phyloP scores from a whole-genome alignment of 1,140 invertebrate genomes.

The Elysia chlorotica region DNA sequence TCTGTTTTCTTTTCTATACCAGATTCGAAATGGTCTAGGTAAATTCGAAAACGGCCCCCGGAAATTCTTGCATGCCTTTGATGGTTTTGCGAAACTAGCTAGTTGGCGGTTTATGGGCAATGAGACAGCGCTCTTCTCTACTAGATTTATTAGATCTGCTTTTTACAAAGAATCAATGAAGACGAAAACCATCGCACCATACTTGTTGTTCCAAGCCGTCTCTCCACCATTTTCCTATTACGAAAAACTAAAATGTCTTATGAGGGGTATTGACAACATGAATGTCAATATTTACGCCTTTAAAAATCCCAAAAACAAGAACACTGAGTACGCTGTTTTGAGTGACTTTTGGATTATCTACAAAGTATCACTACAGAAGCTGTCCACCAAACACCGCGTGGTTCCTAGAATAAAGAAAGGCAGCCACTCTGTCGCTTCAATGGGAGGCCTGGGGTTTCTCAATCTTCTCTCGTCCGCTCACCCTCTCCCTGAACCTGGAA shows the following conservation, averaged over 20 bases:
- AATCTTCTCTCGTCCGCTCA: conserved; percentile 47
- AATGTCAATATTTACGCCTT: conserved; percentile 49
- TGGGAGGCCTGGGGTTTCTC: conserved; percentile 24
- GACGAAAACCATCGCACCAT: conserved; percentile 40
- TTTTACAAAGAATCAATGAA: conserved; percentile 43
- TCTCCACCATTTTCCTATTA: conserved; percentile 38
- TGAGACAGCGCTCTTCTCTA: conserved; percentile 38
- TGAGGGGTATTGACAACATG: conserved; percentile 51
- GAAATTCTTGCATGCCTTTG: conserved; percentile 43
- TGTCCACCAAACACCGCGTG: conserved; percentile 34
- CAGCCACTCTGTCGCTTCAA: neutral
- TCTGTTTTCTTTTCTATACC: conserved; percentile 29
- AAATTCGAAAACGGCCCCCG: conserved; percentile 42
- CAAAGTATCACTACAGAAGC: conserved; percentile 30
- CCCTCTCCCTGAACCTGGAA: conserved; percentile 43
- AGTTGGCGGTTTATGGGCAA: conserved; percentile 48
- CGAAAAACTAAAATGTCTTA: conserved; percentile 35
- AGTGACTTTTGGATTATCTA: conserved; percentile 55
- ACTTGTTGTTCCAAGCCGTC: conserved; percentile 43
- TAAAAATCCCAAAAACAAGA: conserved; percentile 13
- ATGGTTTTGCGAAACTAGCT: conserved; percentile 48
- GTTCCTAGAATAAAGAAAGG: conserved; percentile 12
- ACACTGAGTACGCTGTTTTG: conserved; percentile 37
- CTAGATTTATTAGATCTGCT: conserved; percentile 36
- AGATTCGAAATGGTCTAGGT: conserved; percentile 54